Evolutionary conservation across 2,888 invertebrate species (phyloP), one percentile per base, ranked within the genome.

Genomic region (Heliconius ethilla): DNA sequence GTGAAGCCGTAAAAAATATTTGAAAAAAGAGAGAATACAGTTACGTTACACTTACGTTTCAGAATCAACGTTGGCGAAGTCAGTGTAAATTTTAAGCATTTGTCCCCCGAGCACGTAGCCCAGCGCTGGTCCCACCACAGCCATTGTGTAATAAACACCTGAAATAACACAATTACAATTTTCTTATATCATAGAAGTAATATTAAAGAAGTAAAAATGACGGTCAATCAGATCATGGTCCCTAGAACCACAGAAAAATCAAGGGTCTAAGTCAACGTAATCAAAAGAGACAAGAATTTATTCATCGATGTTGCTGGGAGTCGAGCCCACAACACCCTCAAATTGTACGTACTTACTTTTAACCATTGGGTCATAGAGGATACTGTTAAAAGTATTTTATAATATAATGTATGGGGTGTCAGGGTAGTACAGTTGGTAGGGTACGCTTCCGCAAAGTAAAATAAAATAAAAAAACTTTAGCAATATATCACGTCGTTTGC

Each of bases 21-120:
- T 6, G 6, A 51, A 18, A 51, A 51, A 5, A 51, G 15, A 1
- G 5, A 45, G 6, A 59, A 10, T n/a, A 59, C 10, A 59, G n/a
- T n/a, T 11, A 22, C 55, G n/a, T n/a, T 11, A 22, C 55, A 27
- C 55, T 96, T 90, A 97, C 97, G 95, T 94, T 74, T 94, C 89
- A 0, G 96, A 92, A 86, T 97, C 95, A 77, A 96, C 94, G 75
- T 92, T 94, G 76, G 96, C 89, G 85, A 97, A 96, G 86, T 97
- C 97, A 2, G 96, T 96, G 88, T 97, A 97, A 77, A 97, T 94
- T 82, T 96, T 95, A 81, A 98, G 95, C 86, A 98, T 95, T 87
- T 97, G 96, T 0, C 98, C 98, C 6, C 98, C 98, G n/a, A 97
- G 88, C 45, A 98, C 96, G 89, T 97, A 98, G 66, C 98, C 98